phyloP scores from a whole-genome alignment of 2,797 vertebrate species.

The Synanceia verrucosa region DNA sequence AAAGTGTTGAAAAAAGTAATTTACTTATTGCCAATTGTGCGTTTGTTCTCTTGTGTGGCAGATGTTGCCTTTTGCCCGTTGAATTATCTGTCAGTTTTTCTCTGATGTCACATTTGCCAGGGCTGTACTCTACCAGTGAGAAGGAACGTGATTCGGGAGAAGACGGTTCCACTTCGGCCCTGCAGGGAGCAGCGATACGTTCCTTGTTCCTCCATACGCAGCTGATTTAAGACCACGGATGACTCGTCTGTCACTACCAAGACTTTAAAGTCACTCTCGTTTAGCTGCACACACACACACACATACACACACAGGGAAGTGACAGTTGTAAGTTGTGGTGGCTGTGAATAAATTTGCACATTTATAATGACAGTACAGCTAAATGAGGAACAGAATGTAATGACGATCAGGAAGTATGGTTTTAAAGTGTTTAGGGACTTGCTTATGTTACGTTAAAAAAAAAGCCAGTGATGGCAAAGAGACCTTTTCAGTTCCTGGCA shows the following conservation, averaged over 20 bases:
- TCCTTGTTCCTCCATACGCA: conserved; percentile 72
- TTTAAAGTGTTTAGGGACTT: neutral
- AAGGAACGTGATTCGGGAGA: conserved; percentile 67
- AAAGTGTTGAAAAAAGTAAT: neutral
- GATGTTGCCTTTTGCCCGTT: neutral
- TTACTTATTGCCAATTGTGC: neutral
- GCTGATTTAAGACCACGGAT: conserved; percentile 79
- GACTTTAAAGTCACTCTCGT: conserved; percentile 55
- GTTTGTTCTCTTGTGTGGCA: neutral
- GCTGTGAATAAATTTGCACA: neutral
- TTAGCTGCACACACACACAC: conserved; percentile 43
- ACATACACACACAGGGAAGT: conserved; percentile 32
- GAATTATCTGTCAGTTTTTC: neutral
- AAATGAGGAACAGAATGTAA: conserved; percentile 7
- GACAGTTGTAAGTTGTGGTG: conserved; percentile 7
- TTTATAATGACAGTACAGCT: neutral
- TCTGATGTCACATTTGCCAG: neutral
- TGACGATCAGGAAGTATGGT: neutral
- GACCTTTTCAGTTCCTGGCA: conserved; percentile 43
- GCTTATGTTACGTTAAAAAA: too few relatives aligned
- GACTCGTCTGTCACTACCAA: conserved; percentile 77
- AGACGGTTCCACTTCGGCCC: conserved; percentile 56
- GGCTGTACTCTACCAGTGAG: conserved; percentile 68
- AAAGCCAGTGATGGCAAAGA: neutral
- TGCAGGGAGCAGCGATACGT: conserved; percentile 77